Base-by-base conservation (phyloP, 2,113 vertebrate species). In the Oreocharis arfaki region DNA sequence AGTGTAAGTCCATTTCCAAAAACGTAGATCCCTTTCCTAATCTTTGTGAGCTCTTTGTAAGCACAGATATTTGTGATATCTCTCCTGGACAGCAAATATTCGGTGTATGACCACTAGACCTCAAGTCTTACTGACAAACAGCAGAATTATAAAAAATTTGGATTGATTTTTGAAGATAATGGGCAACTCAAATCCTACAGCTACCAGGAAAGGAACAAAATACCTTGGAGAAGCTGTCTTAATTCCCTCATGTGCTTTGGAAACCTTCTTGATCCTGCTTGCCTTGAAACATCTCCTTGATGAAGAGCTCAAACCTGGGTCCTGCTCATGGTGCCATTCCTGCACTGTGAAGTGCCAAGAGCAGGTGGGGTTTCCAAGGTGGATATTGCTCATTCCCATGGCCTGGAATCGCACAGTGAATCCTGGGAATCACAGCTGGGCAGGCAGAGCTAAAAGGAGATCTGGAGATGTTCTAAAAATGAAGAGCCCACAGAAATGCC, bases 301-400 rank as follows among this genome's bases (percentile, higher is more conserved):
- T 13, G 3, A 37, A 28, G 35, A 84, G 42, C 33, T 93, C 69
- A 28, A 42, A 28, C 7, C 16, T 19, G 28, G 21, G 7, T 42
- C 41, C 24, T 13, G 46, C 65, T 69, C 71, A 24, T 22, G 52
- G 59, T 63, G 56, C n/a, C 9, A 1, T 24, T 82, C 70, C 46
- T 47, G 8, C 1, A 13, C 27, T 0, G 0, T 5, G 50, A 26
- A 3, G 6, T 4, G 23, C 28, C 55, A 16, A 64, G 37, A 73
- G n/a, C 56, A 76, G 63, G 3, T n/a, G 49, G 15, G 5, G 21
- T 68, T 75, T 55, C 61, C 67, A 46, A 19, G 23, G 22, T 17
- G 23, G 46, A 3, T 11, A 16, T 41, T 64, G 9, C 50, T 49
- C 26, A 17, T 79, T 42, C 37, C 47, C 28, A 3, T 7, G 17